Evolutionary conservation across 23 tunicate species (phyloP), one percentile per base, ranked within the genome.

Genomic region (Halocynthia aurantium): DNA sequence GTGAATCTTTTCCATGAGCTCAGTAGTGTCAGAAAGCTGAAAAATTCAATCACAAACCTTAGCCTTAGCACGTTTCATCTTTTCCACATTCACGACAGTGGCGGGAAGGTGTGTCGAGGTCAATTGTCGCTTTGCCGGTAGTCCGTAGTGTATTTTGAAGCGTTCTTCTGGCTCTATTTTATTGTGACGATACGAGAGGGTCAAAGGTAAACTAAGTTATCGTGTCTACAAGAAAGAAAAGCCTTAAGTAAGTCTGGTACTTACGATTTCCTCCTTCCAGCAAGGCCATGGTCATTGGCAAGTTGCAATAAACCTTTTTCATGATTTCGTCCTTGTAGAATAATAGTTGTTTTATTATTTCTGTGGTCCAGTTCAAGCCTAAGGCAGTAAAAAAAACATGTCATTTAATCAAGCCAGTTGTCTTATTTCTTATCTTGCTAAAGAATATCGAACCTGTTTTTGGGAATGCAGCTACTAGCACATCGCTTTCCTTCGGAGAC

Each of bases 301-400:
- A 50, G 52, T 67, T 74, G n/a, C 57, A 49, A n/a, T 64, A 75
- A 31, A 67, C 81, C 40, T 81, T 70, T 70, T 71, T 69, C 64
- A 55, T 8, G 17, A 81, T 77, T 50, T 81, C 70, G 57, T 80
- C 85, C 21, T 75, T 78, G 9, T 71, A 75, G 61, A 67, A 75
- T 6, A 86, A n/a, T 55, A 86, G 75, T 55, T 86, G 91, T 13
- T 83, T 73, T 11, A 86, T 82, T 11, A 86, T 86, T 52, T 86
- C 91, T 8, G 76, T 81, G 17, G 91, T 86, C 91, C 91, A 86
- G 70, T 86, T 86, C 52, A 83, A 72, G 12, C 91, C 91, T 86
- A 53, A 55, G 50, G 19, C n/a, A 58, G n/a, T 58, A 18, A 67
- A n/a, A 60, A 60, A n/a, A 60, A 60, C 64, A 15, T 60, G n/a